Base-by-base conservation (phyloP, 2,888 invertebrate species). In the Bembecia ichneumoniformis region DNA sequence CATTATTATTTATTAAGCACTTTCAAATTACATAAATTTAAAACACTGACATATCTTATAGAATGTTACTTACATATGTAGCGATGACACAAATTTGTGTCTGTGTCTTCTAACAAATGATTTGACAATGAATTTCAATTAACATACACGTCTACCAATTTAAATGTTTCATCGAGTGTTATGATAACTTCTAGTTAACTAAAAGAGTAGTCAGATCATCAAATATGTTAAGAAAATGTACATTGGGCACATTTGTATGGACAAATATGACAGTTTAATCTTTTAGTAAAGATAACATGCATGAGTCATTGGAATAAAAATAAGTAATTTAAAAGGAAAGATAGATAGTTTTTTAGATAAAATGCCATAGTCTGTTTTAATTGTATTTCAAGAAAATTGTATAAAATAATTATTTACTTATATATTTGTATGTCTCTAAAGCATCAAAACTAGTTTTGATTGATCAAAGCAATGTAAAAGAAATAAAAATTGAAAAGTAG, bases 101-200 rank as follows among this genome's bases (percentile, higher is more conserved):
- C 58, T 28, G 56, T 55, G 57, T 62, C 63, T 64, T 64, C 54
- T 64, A 63, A 63, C 68, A 66, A 72, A 58, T 65, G 63, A 64
- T 67, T 66, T 56, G 63, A 62, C 74, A 76, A 76, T 75, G 65
- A 77, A 71, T 70, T 65, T 65, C 71, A 77, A 77, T 77, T 74
- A 57, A 62, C 67, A 58, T 71, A 71, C 68, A 68, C 62, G 61
- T 62, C 68, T 68, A 68, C 67, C 71, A 74, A 77, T 75, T 72
- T 66, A 74, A 71, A 64, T 66, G 59, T 66, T 64, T 58, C 71
- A 66, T 62, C 59, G 56, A 63, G 57, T 59, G 58, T 58, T 54
- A 58, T 58, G 58, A 59, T 51, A 49, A 49, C 51, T 49, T 47
- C 46, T 47, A 28, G 34, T 16, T 20, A 48, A 44, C 44, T 50